Evolutionary conservation across 2,113 vertebrate genomes (phyloP), one percentile per base, ranked within the genome.

Genomic region (Euleptes europaea): DNA sequence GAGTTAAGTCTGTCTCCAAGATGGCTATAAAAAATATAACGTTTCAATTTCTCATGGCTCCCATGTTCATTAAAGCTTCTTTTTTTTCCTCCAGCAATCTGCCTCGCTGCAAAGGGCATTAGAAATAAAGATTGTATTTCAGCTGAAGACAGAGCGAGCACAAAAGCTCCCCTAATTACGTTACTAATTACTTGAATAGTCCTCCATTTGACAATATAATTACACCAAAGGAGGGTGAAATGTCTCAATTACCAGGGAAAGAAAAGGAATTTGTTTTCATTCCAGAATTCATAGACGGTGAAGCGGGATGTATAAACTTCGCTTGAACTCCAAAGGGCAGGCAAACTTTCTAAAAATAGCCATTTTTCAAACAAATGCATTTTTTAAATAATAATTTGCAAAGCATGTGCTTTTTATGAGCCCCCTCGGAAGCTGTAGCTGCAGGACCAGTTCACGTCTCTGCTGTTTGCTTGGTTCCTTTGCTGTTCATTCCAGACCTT

Each of bases 171-270:
- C 91, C 89, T 95, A 95, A 96, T 96, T 94, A 96, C 0, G 0
- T 85, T 82, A 82, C 89, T 94, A 95, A 96, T 96, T 95, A 94
- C 88, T 94, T 92, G 69, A 94, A 84, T 89, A 92, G 90, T 82
- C 88, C 91, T 94, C 85, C 78, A 85, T 94, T 91, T 95, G 91
- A 95, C 94, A 93, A 90, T 57, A 88, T 89, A 94, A 94, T 95
- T 94, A 92, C 19, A 86, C 72, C 40, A 84, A 89, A 88, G 89
- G 80, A 91, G 82, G 84, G 80, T 76, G 83, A 90, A 93, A 93
- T 88, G 90, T 95, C 92, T 95, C 94, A 89, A 92, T 95, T 94
- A 87, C 74, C 9, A 57, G 35, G 81, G 77, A 85, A 88, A 82
- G 19, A 33, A 88, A 35, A 88, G 84, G 33, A 86, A 28, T 1